Conservation (phyloP, 2,797 vertebrate genomes). For the Toxotes lorentzi region DNA sequence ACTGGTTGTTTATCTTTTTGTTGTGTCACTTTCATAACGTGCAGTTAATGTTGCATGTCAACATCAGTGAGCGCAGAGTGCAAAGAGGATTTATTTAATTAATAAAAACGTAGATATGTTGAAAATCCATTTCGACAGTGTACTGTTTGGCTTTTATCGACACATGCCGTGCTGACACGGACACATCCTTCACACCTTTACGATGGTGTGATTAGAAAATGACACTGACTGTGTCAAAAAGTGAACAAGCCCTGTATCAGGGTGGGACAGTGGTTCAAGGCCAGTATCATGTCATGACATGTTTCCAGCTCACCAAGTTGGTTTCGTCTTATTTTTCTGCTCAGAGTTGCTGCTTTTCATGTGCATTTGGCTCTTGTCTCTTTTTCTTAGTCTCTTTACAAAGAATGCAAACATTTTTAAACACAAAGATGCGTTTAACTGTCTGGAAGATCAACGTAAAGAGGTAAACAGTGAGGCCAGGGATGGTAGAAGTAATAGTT, state of each 20-base stretch:
- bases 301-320: slow-evolving; percentile 20
- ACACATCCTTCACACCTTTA: slow-evolving; percentile 59
- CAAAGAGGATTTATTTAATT: slow-evolving; percentile 6
- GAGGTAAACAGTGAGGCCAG: not conserved
- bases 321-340: not conserved
- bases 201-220: slow-evolving; percentile 41
- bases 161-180: slow-evolving; percentile 38
- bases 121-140: slow-evolving; percentile 16
- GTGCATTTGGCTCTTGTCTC: not conserved
- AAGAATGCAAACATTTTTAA: not conserved
- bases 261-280: slow-evolving; percentile 44
- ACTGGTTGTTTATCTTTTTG: not conserved
- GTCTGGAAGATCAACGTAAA: not conserved
- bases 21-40: not conserved
- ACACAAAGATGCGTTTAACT: not conserved
- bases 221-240: slow-evolving; percentile 50
- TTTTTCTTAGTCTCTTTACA: not conserved
- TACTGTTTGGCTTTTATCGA: slow-evolving; percentile 19
- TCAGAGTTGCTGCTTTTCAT: not conserved
- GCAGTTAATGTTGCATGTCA: not conserved
- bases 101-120: slow-evolving; percentile 17
- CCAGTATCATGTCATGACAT: slow-evolving; percentile 14
- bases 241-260: slow-evolving; percentile 4
- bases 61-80: not conserved
- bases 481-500: not conserved